Evolutionary conservation across 2,797 vertebrate genomes (phyloP), one percentile per base, ranked within the genome.

Genomic region (Coccyzus lansbergi): DNA sequence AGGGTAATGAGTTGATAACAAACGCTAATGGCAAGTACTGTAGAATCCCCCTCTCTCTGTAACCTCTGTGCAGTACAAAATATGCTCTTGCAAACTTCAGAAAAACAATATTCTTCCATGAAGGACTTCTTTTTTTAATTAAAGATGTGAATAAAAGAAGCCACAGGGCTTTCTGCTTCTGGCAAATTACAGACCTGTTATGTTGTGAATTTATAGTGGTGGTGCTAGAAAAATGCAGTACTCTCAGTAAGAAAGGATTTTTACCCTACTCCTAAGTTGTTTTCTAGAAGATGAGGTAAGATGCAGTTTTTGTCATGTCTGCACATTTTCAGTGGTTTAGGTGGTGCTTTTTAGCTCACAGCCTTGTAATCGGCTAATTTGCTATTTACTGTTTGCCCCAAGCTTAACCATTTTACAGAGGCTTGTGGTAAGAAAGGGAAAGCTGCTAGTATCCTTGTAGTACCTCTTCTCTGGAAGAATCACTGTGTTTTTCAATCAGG

Each of bases 101-200:
- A 63, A 77, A 79, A 93, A 14, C 38, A 42, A 20, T 55, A 22
- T 34, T 91, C 71, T 44, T 88, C 72, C 36, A 51, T 65, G 82
- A 82, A 52, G 88, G 79, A 49, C 65, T 78, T 34, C 10, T 78
- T 31, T 31, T 82, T 72, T 53, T 94, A 85, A 91, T 90, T 91
- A 94, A 89, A 71, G 68, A 81, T 52, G 40, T 0, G 31, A 83
- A 48, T 69, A 81, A 40, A 83, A 74, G 91, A 78, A 83, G 63
- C 84, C 69, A 46, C 42, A 52, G 82, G 69, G 84, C 67, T 87
- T 92, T 93, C 56, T 87, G 53, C 63, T 84, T 29, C 25, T 90
- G 94, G 46, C 67, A 83, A 77, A 76, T 90, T 80, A 58, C 0
- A 83, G 92, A 67, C 70, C 59, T 91, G 60, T 48, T 72, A 16